Percentiles rank a stretch among this genome's conserved stretches.
Evolutionary conservation across 2,113 vertebrate genomes (phyloP).

Genomic region (Polypterus senegalus): DNA sequence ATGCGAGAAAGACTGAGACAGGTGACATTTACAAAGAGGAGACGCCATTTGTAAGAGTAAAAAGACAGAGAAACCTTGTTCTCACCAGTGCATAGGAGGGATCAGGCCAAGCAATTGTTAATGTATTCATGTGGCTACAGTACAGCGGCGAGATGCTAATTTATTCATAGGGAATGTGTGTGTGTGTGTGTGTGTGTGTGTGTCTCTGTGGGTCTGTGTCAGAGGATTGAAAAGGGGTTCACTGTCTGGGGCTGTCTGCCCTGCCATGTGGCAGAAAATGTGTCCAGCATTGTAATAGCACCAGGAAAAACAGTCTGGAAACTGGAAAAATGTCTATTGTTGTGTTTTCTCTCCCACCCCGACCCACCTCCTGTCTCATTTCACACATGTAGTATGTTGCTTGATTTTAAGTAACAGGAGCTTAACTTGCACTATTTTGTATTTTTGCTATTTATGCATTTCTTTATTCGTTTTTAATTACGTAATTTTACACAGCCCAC

Average conservation of each 20-base stretch:
- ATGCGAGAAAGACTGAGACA: slow-evolving; percentile 7
- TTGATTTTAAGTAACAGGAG: no score
- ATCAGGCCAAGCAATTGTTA: slow-evolving; percentile 10
- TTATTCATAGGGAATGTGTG: slow-evolving; percentile 14
- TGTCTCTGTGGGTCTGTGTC: slow-evolving; percentile 7
- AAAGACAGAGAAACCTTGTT: slow-evolving; percentile 4
- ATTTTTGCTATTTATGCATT: no score
- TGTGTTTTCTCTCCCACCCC: slow-evolving; percentile 1
- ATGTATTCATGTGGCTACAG: slow-evolving; percentile 13
- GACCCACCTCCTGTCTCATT: background rate
- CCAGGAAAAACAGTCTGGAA: slow-evolving; percentile 20
- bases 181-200: slow-evolving; percentile 2
- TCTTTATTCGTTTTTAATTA: no score
- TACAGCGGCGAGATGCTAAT: slow-evolving; percentile 13
- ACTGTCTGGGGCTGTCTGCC: slow-evolving; percentile 26
- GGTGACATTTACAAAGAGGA: slow-evolving; percentile 6
- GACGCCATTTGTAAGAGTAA: slow-evolving; percentile 7
- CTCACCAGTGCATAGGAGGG: slow-evolving; percentile 2
- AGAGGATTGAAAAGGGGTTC: slow-evolving; percentile 8
- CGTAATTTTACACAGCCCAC: no score
- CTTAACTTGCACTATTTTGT: no score
- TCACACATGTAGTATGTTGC: no score
- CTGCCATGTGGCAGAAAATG: slow-evolving; percentile 23
- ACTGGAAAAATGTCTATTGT: slow-evolving; percentile 22
- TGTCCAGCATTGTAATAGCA: slow-evolving; percentile 29